These are phyloP conservation scores for Oryctolagus cuniculus DNA, from an alignment of 2,113 vertebrate species.

Conservation along the genomic window DNA sequence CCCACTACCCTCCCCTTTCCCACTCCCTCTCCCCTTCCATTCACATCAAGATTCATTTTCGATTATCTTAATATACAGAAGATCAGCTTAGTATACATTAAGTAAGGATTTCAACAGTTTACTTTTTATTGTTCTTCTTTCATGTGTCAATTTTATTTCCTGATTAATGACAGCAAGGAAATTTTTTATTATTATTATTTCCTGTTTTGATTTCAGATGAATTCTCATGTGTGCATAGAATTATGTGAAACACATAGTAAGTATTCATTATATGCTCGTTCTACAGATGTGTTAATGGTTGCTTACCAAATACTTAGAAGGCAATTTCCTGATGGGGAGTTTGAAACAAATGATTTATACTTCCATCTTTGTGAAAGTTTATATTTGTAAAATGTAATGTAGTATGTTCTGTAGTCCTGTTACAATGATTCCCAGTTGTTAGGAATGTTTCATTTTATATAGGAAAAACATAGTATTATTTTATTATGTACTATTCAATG, in stretches of 20 bases:
- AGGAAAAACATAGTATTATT: neutral
- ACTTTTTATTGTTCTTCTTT: neutral
- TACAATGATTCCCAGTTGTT: neutral
- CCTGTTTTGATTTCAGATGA: neutral
- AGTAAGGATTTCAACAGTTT: no score
- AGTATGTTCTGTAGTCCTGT: neutral
- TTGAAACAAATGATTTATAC: neutral
- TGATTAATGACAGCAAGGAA: neutral
- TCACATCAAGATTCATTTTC: no score
- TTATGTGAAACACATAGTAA: neutral
- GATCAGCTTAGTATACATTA: no score
- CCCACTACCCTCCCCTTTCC: no score
- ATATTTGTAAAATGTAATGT: neutral
- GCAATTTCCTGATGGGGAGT: neutral
- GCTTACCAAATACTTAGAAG: neutral
- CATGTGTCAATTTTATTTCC: neutral
- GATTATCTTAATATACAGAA: no score
- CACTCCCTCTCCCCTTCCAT: no score
- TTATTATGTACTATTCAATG: constrained; percentile 5
- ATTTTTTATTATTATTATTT: accelerated
- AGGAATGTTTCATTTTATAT: no score
- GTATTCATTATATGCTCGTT: neutral
- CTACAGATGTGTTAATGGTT: neutral
- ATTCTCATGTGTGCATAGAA: neutral
- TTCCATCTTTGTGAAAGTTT: neutral